Evolutionary conservation across 2,888 invertebrate genomes (phyloP).

Genomic region (Fragum sueziense): DNA sequence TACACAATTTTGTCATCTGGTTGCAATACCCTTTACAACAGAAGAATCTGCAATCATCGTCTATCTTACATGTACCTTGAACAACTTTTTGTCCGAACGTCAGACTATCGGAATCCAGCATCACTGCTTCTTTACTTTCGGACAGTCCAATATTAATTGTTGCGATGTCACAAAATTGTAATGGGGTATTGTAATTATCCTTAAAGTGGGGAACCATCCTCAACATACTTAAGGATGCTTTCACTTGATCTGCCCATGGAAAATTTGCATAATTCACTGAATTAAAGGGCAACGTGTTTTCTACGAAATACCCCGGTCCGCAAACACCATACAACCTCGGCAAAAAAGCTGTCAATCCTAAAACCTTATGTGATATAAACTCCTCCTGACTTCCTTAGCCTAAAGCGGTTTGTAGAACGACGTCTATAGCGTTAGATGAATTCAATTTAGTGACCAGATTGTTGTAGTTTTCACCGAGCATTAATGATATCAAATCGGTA

Average conservation of each 20-base stretch:
- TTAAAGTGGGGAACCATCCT: constrained; percentile 85
- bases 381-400: constrained; percentile 3
- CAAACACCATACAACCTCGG: constrained; percentile 87
- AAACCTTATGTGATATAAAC: not conserved
- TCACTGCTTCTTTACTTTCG: constrained; percentile 80
- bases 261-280: constrained; percentile 2
- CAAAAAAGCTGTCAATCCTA: constrained; percentile 84
- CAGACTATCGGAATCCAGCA: constrained; percentile 87
- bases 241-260: constrained; percentile 66
- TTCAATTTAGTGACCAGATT: not conserved
- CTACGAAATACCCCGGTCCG: constrained; percentile 87
- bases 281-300: constrained; percentile 83
- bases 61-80: not conserved
- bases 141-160: constrained; percentile 87
- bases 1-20: not conserved
- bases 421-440: not conserved
- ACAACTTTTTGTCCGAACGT: constrained; percentile 63
- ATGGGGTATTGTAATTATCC: constrained; percentile 85
- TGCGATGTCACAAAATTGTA: constrained; percentile 88
- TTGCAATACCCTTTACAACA: not conserved
- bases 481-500: not conserved
- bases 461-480: too few species aligned
- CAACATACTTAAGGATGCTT: constrained; percentile 84
- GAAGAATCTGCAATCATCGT: not conserved
- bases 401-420: not conserved